Evolutionary conservation across 2,797 vertebrate species (phyloP).

Genomic region (Fratercula arctica): DNA sequence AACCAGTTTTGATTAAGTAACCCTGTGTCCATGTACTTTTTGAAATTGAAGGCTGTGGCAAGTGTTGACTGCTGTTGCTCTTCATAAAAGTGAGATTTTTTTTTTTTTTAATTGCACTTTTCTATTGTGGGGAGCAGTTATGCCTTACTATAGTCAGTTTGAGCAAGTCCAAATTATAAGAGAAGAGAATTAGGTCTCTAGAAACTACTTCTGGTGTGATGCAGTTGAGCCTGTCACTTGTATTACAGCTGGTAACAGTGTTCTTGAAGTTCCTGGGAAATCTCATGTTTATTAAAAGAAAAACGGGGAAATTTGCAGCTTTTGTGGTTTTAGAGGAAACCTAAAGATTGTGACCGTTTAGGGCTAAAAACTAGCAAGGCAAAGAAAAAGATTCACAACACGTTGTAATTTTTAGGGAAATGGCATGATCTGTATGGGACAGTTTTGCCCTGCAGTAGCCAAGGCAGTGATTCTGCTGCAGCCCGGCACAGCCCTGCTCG

Average conservation of each 20-base stretch:
- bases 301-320: not conserved
- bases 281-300: not conserved
- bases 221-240: not conserved
- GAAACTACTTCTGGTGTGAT: not conserved
- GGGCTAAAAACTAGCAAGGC: not conserved
- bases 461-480: fast-evolving
- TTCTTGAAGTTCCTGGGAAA: not conserved
- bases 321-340: not conserved
- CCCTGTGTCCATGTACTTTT: not conserved
- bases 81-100: not conserved
- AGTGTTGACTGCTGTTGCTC: not conserved
- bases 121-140: not conserved
- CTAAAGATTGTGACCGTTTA: not conserved
- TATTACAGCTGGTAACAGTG: not conserved
- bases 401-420: not conserved
- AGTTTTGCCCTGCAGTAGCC: not conserved
- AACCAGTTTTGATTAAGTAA: not conserved
- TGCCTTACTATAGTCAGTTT: not conserved
- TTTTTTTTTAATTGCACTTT: not conserved
- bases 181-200: not conserved
- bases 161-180: not conserved
- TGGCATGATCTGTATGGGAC: fast-evolving
- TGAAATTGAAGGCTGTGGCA: not conserved
- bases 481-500: fast-evolving
- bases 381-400: not conserved